phyloP scores from a whole-genome alignment of 2,113 vertebrate genomes.

The Pseudopodoces humilis region DNA sequence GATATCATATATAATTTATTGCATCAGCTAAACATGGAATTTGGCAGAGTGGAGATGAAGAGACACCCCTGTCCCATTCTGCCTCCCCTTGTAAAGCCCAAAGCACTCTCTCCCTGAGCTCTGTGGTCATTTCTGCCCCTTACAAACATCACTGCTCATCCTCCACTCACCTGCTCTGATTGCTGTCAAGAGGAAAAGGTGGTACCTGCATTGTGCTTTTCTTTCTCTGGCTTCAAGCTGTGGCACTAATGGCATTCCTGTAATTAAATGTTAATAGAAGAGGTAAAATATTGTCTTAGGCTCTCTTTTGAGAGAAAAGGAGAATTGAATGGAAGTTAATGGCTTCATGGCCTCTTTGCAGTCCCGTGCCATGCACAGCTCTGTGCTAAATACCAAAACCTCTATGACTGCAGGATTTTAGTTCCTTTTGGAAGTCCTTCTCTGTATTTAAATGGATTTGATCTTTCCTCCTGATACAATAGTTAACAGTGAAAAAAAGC shows the following conservation, averaged over 20 bases:
- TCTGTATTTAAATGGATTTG: background rate
- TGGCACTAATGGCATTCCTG: background rate
- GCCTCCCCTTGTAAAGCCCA: background rate
- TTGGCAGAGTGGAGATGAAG: background rate
- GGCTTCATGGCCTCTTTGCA: background rate
- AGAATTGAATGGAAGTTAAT: background rate
- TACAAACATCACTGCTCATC: fast-evolving
- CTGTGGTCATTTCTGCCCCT: fast-evolving
- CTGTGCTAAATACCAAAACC: background rate
- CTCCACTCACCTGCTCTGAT: fast-evolving
- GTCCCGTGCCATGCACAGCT: no score
- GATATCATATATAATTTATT: background rate
- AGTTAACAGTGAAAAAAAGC: background rate
- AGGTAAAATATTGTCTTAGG: background rate
- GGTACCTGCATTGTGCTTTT: background rate
- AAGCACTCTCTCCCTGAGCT: background rate
- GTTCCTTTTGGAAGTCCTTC: background rate
- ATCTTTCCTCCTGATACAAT: background rate
- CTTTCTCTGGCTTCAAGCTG: background rate
- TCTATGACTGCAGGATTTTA: background rate
- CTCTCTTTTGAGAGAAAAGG: background rate
- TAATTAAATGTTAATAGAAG: background rate
- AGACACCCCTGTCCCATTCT: background rate
- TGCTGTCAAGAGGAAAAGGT: background rate
- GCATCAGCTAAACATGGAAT: background rate